Percentiles rank a stretch among this genome's conserved stretches.
These are phyloP conservation scores for Drosophila pseudotakahashii DNA, from an alignment of 2,888 invertebrate genomes.

Conservation along the genomic window DNA sequence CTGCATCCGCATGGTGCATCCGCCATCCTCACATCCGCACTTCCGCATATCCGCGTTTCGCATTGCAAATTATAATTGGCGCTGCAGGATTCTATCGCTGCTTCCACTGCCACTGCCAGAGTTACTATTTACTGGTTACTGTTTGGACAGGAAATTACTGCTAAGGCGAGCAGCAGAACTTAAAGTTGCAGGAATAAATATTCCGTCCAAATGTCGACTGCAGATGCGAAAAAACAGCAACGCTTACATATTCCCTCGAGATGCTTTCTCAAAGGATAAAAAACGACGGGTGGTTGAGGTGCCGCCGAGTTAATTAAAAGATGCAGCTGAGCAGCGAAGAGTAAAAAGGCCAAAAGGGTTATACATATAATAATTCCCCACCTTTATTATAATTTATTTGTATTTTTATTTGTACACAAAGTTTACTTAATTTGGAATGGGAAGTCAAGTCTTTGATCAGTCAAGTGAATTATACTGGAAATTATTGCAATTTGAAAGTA, in stretches of 20 bases:
- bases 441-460: not conserved
- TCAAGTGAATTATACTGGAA: not conserved
- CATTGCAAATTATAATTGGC: conserved; percentile 51
- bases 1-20: conserved; percentile 6
- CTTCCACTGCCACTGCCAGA: conserved; percentile 14
- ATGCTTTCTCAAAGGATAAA: conserved; percentile 49
- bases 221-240: conserved; percentile 41
- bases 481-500: not conserved
- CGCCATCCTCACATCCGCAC: conserved; percentile 17
- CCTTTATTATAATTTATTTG: conserved; percentile 14
- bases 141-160: conserved; percentile 65
- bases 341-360: not conserved
- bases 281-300: conserved; percentile 8
- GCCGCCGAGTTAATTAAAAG: conserved; percentile 28
- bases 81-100: conserved; percentile 25
- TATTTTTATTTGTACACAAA: not conserved
- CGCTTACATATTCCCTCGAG: conserved; percentile 16
- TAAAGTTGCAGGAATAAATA: conserved; percentile 54
- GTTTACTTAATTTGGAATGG: not conserved
- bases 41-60: conserved; percentile 33
- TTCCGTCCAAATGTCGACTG: conserved; percentile 27
- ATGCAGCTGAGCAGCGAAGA: conserved; percentile 7
- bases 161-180: conserved; percentile 25
- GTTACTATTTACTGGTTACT: conserved; percentile 35
- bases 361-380: conserved; percentile 5